These are phyloP conservation scores for Drosophila bocki DNA, from an alignment of 1,140 invertebrate species.

Conservation along the genomic window DNA sequence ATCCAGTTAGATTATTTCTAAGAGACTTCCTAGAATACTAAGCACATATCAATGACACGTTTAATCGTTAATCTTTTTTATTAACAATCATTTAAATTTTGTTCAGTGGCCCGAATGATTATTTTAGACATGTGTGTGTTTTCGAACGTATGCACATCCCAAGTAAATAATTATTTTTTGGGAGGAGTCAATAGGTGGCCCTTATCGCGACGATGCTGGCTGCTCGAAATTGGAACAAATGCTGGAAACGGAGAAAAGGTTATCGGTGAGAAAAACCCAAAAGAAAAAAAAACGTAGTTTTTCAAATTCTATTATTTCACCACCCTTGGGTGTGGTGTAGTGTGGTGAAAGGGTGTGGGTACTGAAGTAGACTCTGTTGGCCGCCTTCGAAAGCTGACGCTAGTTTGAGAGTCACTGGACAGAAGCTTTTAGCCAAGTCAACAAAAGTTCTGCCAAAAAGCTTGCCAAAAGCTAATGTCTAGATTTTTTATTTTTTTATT, in stretches of 20 bases:
- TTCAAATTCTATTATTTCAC: constrained; percentile 11
- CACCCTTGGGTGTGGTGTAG: background rate
- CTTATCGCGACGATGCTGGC: constrained; percentile 16
- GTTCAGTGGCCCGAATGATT: constrained; percentile 5
- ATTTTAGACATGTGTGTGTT: constrained; percentile 9
- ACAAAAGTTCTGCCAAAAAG: constrained; percentile 23
- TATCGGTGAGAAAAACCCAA: constrained; percentile 14
- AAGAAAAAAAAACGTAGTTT: constrained; percentile 11
- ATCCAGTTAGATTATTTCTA: background rate
- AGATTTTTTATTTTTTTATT: background rate
- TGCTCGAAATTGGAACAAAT: constrained; percentile 32
- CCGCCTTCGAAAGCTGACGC: constrained; percentile 17
- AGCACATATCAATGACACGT: background rate
- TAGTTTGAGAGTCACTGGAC: constrained; percentile 22
- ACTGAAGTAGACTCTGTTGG: constrained; percentile 1
- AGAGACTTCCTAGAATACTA: background rate
- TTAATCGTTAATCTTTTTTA: no score
- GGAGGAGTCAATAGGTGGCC: constrained; percentile 23
- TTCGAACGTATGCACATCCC: background rate
- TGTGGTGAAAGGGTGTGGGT: constrained; percentile 11
- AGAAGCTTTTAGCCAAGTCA: constrained; percentile 71
- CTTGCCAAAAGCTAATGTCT: background rate
- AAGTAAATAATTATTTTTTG: constrained; percentile 11
- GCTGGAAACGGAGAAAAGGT: constrained; percentile 22
- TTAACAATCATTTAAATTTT: background rate